phyloP scores from a whole-genome alignment of 2,888 invertebrate genomes.

The Acrocyrtus sp. region DNA sequence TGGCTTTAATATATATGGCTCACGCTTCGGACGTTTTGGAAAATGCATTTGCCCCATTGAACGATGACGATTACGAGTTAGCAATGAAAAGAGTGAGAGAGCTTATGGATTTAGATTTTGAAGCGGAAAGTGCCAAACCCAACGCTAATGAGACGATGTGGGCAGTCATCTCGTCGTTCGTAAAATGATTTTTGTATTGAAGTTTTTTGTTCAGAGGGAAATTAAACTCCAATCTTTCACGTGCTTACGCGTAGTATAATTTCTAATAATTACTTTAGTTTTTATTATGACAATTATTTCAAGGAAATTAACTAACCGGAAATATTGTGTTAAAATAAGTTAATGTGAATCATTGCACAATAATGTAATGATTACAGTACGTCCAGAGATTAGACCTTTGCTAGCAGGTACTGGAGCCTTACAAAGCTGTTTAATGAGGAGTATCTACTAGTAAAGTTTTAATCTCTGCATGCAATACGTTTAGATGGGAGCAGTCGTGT shows the following conservation, averaged over 20 bases:
- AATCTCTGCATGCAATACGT: too few relatives aligned
- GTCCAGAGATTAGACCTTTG: too few relatives aligned
- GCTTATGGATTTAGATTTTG: slow-evolving; percentile 95
- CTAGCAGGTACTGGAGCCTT: too few relatives aligned
- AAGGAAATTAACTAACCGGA: too few relatives aligned
- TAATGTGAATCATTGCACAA: too few relatives aligned
- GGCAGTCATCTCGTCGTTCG: slow-evolving; percentile 99
- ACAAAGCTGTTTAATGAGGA: too few relatives aligned
- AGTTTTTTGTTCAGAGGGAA: slow-evolving; percentile 10
- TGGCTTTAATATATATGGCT: slow-evolving; percentile 93
- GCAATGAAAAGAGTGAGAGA: slow-evolving; percentile 97
- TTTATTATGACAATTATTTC: not conserved
- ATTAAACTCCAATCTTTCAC: slow-evolving; percentile 23
- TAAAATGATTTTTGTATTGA: slow-evolving; percentile 71
- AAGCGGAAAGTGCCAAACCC: slow-evolving; percentile 92
- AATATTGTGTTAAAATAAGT: too few relatives aligned
- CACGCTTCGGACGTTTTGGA: slow-evolving; percentile 99
- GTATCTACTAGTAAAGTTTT: too few relatives aligned
- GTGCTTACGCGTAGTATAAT: not conserved
- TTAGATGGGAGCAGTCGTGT: too few relatives aligned
- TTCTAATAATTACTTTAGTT: not conserved
- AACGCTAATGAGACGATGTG: slow-evolving; percentile 95
- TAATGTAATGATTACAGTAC: too few relatives aligned
- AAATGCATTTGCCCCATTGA: slow-evolving; percentile 98
- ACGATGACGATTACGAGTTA: slow-evolving; percentile 96